These are phyloP conservation scores for Scaptomyza polygonia DNA, from an alignment of 2,888 invertebrate genomes.

Conservation along the genomic window DNA sequence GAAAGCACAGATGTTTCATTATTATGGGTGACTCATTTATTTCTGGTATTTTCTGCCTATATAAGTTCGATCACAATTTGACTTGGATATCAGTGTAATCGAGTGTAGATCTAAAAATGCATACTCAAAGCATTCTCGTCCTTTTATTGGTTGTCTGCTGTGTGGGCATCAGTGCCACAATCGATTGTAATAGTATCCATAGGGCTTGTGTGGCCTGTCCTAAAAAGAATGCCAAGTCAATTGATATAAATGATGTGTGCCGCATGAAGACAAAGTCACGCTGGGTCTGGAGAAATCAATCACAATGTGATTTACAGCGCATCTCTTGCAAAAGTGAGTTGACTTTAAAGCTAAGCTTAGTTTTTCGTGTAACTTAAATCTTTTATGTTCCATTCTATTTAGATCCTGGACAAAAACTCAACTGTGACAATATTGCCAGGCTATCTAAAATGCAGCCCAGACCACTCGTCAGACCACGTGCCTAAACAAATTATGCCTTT, in stretches of 20 bases:
- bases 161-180: constrained; percentile 17
- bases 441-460: constrained; percentile 33
- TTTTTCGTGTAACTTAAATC: not conserved
- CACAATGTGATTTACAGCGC: constrained; percentile 36
- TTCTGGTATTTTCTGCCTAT: constrained; percentile 21
- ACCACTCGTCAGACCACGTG: not conserved
- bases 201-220: constrained; percentile 28
- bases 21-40: not conserved
- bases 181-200: constrained; percentile 30
- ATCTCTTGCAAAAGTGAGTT: constrained; percentile 47
- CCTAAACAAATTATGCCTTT: not conserved
- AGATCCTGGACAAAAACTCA: constrained; percentile 18
- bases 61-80: constrained; percentile 10
- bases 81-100: constrained; percentile 19
- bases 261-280: not conserved
- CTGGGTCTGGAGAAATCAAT: constrained; percentile 39
- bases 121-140: constrained; percentile 18
- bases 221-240: not conserved
- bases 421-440: constrained; percentile 31
- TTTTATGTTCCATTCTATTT: not conserved
- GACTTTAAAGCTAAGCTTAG: fast-evolving
- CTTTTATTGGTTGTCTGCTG: constrained; percentile 29
- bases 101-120: constrained; percentile 29
- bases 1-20: constrained; percentile 18
- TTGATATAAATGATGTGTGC: constrained; percentile 34